These are phyloP conservation scores for Subacronicta megacephala DNA, from an alignment of 2,888 invertebrate genomes.

Conservation along the genomic window DNA sequence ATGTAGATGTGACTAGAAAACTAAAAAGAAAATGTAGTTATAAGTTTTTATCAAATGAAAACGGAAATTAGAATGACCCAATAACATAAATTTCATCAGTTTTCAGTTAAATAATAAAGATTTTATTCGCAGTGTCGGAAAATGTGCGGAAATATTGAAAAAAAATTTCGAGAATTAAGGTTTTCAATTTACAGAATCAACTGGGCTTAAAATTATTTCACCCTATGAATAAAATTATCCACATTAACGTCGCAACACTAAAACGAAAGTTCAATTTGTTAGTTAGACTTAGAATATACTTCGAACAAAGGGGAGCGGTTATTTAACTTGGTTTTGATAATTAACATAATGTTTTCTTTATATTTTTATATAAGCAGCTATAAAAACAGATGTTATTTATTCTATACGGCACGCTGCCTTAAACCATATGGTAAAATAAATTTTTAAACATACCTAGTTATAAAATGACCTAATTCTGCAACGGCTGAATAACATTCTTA, in stretches of 20 bases:
- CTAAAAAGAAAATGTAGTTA: not conserved
- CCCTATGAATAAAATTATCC: conserved; percentile 5
- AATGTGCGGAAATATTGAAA: not conserved
- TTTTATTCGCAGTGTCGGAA: not conserved
- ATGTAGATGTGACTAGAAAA: not conserved
- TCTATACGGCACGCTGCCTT: not conserved
- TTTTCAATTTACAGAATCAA: not conserved
- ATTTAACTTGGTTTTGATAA: too few species aligned
- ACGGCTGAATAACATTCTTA: not conserved
- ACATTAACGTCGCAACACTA: conserved; percentile 3
- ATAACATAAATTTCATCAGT: too few species aligned
- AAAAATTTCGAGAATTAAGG: not conserved
- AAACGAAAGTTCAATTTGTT: too few species aligned
- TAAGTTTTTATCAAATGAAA: not conserved
- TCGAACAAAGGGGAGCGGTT: not conserved
- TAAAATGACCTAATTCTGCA: not conserved
- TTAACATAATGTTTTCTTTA: not conserved
- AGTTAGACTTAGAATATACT: too few species aligned
- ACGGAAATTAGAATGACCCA: not conserved
- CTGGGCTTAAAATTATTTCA: conserved; percentile 13
- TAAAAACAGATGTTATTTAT: not conserved
- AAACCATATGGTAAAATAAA: not conserved
- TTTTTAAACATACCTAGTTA: not conserved
- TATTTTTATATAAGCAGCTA: not conserved
- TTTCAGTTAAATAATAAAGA: too few species aligned